phyloP scores from a whole-genome alignment of 2,888 invertebrate species.

The Zeuzera pyrina region DNA sequence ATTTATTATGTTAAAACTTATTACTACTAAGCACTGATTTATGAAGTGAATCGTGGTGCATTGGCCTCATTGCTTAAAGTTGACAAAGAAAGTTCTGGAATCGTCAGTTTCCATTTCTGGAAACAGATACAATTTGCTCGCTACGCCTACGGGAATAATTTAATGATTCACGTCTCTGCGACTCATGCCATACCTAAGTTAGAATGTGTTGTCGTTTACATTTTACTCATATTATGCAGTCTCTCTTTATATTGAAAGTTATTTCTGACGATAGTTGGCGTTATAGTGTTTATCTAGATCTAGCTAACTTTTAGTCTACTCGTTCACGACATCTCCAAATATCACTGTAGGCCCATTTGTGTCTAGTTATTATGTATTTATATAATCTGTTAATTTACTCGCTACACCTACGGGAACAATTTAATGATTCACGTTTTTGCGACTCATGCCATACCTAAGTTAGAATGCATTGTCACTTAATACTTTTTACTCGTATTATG shows the following conservation, averaged over 20 bases:
- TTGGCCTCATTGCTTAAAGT: constrained; percentile 12
- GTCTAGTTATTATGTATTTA: no score
- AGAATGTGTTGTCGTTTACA: constrained; percentile 5
- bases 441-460: constrained; percentile 34
- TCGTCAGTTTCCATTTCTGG: constrained; percentile 48
- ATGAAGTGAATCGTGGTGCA: constrained; percentile 7
- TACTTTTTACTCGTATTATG: no score
- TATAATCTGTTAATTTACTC: no score
- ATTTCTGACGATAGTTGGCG: no score
- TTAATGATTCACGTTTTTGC: constrained; percentile 42
- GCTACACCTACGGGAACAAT: constrained; percentile 46
- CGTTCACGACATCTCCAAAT: no score
- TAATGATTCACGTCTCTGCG: constrained; percentile 41
- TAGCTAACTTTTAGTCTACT: no score
- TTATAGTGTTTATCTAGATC: no score
- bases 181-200: constrained; percentile 34
- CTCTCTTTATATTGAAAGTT: no score
- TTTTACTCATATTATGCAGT: no score
- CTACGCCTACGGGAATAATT: constrained; percentile 46
- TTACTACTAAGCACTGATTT: no score
- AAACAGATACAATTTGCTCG: constrained; percentile 37
- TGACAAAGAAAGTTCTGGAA: constrained; percentile 42
- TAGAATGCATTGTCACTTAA: constrained; percentile 5
- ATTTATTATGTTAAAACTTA: no score
- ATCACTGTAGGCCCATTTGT: no score